Base-by-base conservation (phyloP, 2,113 vertebrate genomes). In the Pteropus alecto region DNA sequence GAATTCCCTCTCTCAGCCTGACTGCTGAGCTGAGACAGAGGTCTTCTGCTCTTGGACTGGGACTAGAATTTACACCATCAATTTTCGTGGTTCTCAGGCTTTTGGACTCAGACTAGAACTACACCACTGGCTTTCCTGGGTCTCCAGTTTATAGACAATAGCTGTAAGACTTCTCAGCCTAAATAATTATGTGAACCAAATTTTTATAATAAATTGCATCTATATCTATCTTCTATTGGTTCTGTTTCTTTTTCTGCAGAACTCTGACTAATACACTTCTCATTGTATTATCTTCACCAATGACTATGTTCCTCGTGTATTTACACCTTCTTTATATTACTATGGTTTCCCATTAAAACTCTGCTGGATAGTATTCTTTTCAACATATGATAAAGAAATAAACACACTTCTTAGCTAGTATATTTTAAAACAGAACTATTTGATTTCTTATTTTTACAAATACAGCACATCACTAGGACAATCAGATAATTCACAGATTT, bases 401-500 rank as follows among this genome's bases (percentile, higher is more conserved):
- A 15, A 35, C 3, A 83, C 10, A 88, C 11, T 88, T 94, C 60
- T 78, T 11, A 46, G 6, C 9, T 77, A 60, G 22, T 4, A 56
- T 21, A 61, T 61, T 77, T 98, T 89, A 46, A 79, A 86, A 79
- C 8, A 81, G 38, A 94, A 87, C 4, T n/a, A 82, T 65, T 91
- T 60, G 33, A 96, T 56, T 54, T 87, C 28, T 74, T 67, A 38
- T 61, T 81, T 96, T 96, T 77, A 81, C 9, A 74, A 79, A 58
- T n/a, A 82, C 9, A 76, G 30, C 67, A 79, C 9, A 85, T 41
- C 43, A 91, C n/a, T 84, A 89, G 30, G 54, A 46, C 1, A 87
- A 90, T 61, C 46, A 92, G 24, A 79, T 38, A 93, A 79, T 76
- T 84, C 41, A 90, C 22, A 89, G 21, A 89, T 87, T 84, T 96